Conservation (phyloP, 2,797 vertebrate species). For the Cyclura pinguis region DNA sequence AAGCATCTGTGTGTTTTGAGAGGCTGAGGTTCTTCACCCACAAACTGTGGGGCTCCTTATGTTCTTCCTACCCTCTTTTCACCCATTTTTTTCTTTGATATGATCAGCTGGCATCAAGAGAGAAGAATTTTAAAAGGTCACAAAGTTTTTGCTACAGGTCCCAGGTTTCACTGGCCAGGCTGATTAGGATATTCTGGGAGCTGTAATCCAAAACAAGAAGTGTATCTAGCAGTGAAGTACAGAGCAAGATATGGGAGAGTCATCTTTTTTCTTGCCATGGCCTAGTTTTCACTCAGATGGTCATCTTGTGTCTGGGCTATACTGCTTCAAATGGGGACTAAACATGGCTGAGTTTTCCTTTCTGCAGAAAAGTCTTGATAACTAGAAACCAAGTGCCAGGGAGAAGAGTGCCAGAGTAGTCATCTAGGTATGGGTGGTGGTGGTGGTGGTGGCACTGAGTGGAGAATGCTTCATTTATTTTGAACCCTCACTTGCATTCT, state of each 20-base stretch:
- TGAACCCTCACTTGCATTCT: no score
- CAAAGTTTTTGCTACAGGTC: no score
- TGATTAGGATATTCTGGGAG: no score
- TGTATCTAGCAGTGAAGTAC: no score
- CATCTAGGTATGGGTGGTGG: no score
- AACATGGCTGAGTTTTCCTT: neutral
- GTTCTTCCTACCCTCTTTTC: neutral
- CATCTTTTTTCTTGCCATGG: neutral
- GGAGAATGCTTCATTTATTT: no score
- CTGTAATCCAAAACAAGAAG: no score
- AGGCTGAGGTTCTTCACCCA: neutral
- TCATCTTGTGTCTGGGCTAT: neutral
- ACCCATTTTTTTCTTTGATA: neutral
- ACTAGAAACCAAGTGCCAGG: neutral
- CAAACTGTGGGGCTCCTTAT: neutral
- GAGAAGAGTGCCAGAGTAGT: no score
- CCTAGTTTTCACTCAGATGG: neutral
- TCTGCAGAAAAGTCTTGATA: neutral
- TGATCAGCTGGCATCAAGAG: neutral
- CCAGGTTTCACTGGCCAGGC: no score
- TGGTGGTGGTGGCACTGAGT: no score
- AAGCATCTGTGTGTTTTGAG: neutral
- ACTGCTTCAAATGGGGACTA: neutral
- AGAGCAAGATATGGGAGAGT: no score
- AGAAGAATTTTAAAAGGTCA: neutral